Base-by-base conservation (phyloP, 2,888 invertebrate genomes). In the Choreutis nemorana region DNA sequence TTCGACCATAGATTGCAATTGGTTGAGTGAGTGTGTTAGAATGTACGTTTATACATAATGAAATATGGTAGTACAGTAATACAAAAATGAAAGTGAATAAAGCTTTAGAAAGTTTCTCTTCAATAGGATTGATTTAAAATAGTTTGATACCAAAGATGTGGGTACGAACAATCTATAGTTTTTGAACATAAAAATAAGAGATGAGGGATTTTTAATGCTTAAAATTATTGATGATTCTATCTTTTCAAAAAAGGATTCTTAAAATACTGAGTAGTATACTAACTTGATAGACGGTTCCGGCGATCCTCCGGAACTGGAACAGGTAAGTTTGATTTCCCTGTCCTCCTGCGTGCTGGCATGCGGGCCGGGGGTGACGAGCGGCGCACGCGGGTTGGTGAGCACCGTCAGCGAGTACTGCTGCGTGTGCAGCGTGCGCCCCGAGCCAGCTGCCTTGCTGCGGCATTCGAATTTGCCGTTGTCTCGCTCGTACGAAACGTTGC, bases 381-480 rank as follows among this genome's bases (percentile, higher is more conserved):
- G 95, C 28, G 87, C 84, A 40, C 90, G 87, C 0, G 95, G 95
- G 28, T 87, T 85, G 20, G 93, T 90, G 33, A 95, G 82, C 32
- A 95, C 94, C 15, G 94, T 94, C 47, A 95, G 81, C 40, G 87
- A 84, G 57, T 92, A 88, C 35, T 86, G 86, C 67, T 94, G 91
- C 41, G 90, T 87, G 75, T 93, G 92, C 45, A 93, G 81, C 63
- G 90, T 90, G 37, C 85, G 83, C 23, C 93, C 93, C 14, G 91
- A 91, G 41, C 89, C 93, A 48, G 84, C 88, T 37, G 86, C 92
- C 80, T 88, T 92, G 52, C 89, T 87, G 49, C 89, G 88, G 70
- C 95, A 97, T 75, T 92, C 94, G 80, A 94, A 96, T 51, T 87
- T 86, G 30, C 94, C 95, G 68, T 94, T 94, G 80, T 94, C 95